Evolutionary conservation across 2,888 invertebrate species (phyloP).

Genomic region (Eudemis profundana): DNA sequence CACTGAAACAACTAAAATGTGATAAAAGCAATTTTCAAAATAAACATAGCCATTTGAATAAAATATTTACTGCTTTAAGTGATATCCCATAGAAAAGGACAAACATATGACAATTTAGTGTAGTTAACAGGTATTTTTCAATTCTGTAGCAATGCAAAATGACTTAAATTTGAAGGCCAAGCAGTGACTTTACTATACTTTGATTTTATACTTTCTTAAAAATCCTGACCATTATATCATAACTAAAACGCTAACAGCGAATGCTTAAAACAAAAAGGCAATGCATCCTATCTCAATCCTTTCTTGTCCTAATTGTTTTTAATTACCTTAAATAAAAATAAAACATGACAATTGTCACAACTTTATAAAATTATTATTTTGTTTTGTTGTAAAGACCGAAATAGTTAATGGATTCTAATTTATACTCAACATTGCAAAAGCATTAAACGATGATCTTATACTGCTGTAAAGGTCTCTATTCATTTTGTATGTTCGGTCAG

Average conservation of each 20-base stretch:
- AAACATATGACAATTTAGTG: too few relatives aligned
- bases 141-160: slow-evolving; percentile 13
- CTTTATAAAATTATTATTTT: too few relatives aligned
- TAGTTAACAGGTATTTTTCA: background rate
- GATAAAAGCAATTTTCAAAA: background rate
- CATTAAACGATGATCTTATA: too few relatives aligned
- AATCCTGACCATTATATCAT: background rate
- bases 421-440: too few relatives aligned
- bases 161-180: background rate
- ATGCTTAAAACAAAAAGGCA: slow-evolving; percentile 12
- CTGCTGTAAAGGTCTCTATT: too few relatives aligned
- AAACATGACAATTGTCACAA: too few relatives aligned
- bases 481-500: too few relatives aligned
- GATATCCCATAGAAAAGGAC: background rate
- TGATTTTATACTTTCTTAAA: background rate
- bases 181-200: slow-evolving; percentile 10
- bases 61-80: background rate
- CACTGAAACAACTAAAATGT: background rate
- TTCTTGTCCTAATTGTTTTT: too few relatives aligned
- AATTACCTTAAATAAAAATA: too few relatives aligned
- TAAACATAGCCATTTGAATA: background rate
- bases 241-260: background rate
- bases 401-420: too few relatives aligned
- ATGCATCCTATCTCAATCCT: background rate
- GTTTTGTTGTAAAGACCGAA: too few relatives aligned